A percentile compares a stretch with the other conserved stretches of the same genome.
These are phyloP conservation scores for Dendrolimus houi DNA, from an alignment of 2,888 invertebrate species.

Conservation along the genomic window DNA sequence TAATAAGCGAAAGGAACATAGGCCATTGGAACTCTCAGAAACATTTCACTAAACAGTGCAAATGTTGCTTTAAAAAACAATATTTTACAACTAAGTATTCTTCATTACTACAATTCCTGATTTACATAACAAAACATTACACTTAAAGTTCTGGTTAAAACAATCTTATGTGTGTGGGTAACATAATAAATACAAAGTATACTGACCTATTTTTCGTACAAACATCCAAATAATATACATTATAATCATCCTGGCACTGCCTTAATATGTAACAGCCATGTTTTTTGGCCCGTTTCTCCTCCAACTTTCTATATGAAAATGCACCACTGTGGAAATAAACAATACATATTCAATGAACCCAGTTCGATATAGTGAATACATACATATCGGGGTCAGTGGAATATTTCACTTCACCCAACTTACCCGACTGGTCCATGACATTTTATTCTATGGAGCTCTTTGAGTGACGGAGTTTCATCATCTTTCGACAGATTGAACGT, in stretches of 20 bases:
- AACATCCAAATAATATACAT: constrained; percentile 88
- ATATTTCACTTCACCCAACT: constrained; percentile 22
- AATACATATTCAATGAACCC: constrained; percentile 10
- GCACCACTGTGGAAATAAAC: constrained; percentile 78
- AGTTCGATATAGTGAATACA: background rate
- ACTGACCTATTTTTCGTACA: constrained; percentile 82
- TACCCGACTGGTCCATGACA: constrained; percentile 95
- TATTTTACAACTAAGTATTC: too few species aligned
- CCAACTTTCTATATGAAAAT: constrained; percentile 89
- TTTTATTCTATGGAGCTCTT: constrained; percentile 81
- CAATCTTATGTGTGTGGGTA: too few species aligned
- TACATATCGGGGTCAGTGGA: background rate
- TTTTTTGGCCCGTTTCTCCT: constrained; percentile 84
- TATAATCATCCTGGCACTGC: constrained; percentile 87
- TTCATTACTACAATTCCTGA: too few species aligned
- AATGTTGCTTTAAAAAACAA: too few species aligned
- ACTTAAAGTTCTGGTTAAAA: too few species aligned
- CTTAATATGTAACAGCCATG: constrained; percentile 89
- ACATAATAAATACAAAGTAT: too few species aligned
- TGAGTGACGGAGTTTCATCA: constrained; percentile 86
- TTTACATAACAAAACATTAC: too few species aligned
- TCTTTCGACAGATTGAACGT: constrained; percentile 92
- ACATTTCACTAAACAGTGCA: too few species aligned
- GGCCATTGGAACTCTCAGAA: too few species aligned
- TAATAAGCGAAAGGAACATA: too few species aligned